A percentile compares a stretch with the other conserved stretches of the same genome.
These are phyloP conservation scores for Chiloscyllium plagiosum DNA, from an alignment of 2,113 vertebrate species.

Conservation along the genomic window DNA sequence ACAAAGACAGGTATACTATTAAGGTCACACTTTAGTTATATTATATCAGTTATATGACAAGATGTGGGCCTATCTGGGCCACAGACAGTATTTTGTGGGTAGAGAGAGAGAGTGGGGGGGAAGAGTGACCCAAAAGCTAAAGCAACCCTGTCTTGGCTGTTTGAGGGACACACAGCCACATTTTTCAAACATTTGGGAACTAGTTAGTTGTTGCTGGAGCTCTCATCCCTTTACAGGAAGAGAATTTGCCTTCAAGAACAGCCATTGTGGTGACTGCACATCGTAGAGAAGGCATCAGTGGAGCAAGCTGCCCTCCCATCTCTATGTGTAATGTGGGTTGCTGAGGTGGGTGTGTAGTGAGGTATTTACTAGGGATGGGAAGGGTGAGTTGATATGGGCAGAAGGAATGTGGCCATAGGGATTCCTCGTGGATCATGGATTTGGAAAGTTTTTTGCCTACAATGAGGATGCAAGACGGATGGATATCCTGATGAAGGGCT, in stretches of 20 bases:
- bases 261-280: neutral
- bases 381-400: neutral
- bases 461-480: neutral
- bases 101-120: neutral
- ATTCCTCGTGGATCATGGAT: neutral
- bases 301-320: no score
- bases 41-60: neutral
- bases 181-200: no score
- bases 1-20: no score
- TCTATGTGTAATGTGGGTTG: neutral
- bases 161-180: no score
- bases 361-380: no score
- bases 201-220: no score
- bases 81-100: no score
- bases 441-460: neutral
- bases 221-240: neutral
- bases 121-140: no score
- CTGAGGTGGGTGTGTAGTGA: neutral
- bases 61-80: neutral
- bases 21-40: neutral
- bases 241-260: no score
- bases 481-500: neutral
- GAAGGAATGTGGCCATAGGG: neutral
- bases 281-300: neutral
- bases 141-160: no score